A percentile compares a stretch with the other conserved stretches of the same genome.
Evolutionary conservation across 2,797 vertebrate genomes (phyloP).

Genomic region (Simalia tracyae): DNA sequence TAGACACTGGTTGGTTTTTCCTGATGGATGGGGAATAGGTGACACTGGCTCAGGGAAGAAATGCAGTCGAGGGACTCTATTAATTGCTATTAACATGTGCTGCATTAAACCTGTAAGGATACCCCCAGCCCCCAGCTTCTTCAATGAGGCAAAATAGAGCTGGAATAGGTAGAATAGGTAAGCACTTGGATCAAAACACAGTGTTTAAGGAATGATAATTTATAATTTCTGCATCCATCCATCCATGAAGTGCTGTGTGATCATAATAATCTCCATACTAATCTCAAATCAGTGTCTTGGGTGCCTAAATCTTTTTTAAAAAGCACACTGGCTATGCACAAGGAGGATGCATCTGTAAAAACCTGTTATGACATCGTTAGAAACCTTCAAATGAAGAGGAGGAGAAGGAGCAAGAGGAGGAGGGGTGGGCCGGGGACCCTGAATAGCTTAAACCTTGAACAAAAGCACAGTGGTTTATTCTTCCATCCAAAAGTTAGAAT

Average conservation of each 20-base stretch:
- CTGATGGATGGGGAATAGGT: too few relatives aligned
- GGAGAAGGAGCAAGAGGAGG: not conserved
- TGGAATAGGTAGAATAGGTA: not conserved
- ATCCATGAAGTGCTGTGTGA: not conserved
- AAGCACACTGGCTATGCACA: not conserved
- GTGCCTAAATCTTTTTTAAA: not conserved
- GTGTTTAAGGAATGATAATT: not conserved
- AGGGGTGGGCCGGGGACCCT: not conserved
- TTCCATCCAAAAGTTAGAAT: not conserved
- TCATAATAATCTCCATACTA: not conserved
- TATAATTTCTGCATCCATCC: not conserved
- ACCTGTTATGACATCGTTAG: not conserved
- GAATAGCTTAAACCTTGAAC: not conserved
- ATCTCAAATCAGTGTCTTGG: not conserved
- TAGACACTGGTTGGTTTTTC: too few relatives aligned
- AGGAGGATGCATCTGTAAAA: not conserved
- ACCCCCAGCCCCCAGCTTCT: not conserved
- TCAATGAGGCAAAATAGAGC: not conserved
- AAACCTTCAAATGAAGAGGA: not conserved
- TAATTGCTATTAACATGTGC: too few relatives aligned
- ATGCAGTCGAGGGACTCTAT: too few relatives aligned
- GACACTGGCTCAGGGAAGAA: too few relatives aligned
- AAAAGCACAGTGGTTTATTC: too few relatives aligned
- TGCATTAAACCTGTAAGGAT: too few relatives aligned
- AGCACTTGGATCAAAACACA: not conserved